Base-by-base conservation (phyloP, 2,113 vertebrate species). In the Syrmaticus mikado region DNA sequence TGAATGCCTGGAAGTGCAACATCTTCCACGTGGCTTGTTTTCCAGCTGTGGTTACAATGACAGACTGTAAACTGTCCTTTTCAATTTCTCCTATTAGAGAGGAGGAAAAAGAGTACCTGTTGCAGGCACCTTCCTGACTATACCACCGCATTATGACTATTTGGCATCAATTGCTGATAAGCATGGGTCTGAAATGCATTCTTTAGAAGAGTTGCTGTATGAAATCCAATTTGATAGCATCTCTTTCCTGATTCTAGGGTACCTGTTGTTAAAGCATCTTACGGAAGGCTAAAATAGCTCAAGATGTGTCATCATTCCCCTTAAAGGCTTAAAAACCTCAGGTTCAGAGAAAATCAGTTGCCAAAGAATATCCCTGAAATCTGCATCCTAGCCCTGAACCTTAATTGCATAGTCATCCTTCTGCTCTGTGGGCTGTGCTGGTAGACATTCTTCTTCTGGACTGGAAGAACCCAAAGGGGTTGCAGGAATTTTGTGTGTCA, bases 291-390 rank as follows among this genome's bases (percentile, higher is more conserved):
- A 6, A 91, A 85, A 72, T 16, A 85, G 58, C 60, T 92, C 41
- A 34, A 76, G 53, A 18, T 75, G 38, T 0, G 11, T 55, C 25
- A 24, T 67, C 0, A 43, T 16, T 94, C 91, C 81, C 60, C 85
- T 88, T 61, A 57, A 66, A 68, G 78, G 58, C 55, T 57, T 76
- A 38, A 78, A 53, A 88, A 76, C 65, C 25, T 72, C 30, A 65
- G 28, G 48, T 80, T 66, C 82, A 80, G 79, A 93, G 82, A 67
- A 41, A 85, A 50, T 43, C 45, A 71, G 12, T 38, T 85, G 89
- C 64, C 58, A 68, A 78, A 86, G 61, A 62, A 40, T 87, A 41
- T 67, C 25, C 78, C 92, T 50, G 10, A 53, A 87, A 41, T 70
- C n/a, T 62, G n/a, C 53, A 27, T 84, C 36, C 20, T 72, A 75